Evolutionary conservation across 2,888 invertebrate genomes (phyloP).

Genomic region (Eristalis pertinax): DNA sequence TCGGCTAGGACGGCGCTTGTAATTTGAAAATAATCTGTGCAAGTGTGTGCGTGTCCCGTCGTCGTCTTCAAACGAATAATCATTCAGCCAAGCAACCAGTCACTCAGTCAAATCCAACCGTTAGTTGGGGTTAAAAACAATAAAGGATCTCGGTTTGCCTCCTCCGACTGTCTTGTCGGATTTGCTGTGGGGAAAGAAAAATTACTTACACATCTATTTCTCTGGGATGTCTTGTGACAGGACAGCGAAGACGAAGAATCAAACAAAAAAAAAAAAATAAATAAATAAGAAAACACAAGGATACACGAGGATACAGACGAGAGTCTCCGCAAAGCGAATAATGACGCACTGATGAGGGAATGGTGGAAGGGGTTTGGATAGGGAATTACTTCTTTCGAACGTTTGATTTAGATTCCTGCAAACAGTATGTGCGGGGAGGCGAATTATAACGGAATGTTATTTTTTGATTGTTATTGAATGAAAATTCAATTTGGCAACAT

Average conservation of each 20-base stretch:
- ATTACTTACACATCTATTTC: slow-evolving; percentile 56
- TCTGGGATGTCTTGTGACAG: slow-evolving; percentile 20
- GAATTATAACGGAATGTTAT: slow-evolving; percentile 68
- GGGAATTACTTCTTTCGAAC: slow-evolving; percentile 29
- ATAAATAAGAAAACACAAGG: neutral
- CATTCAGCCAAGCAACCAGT: slow-evolving; percentile 1
- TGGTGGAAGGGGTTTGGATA: neutral
- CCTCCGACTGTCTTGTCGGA: neutral
- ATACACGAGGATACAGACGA: slow-evolving; percentile 8
- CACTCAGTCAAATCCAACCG: slow-evolving; percentile 25
- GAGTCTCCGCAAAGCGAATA: neutral
- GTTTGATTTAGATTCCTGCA: slow-evolving; percentile 33
- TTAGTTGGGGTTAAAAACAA: slow-evolving; percentile 56
- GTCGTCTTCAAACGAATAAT: slow-evolving; percentile 33
- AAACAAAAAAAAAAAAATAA: slow-evolving; percentile 32
- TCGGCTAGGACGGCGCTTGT: slow-evolving; percentile 22
- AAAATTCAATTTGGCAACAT: slow-evolving; percentile 69
- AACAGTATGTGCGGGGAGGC: neutral
- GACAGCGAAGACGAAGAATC: slow-evolving; percentile 21
- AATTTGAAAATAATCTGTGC: slow-evolving; percentile 71
- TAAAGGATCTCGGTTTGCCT: slow-evolving; percentile 45
- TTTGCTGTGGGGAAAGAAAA: slow-evolving; percentile 24
- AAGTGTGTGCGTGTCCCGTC: neutral
- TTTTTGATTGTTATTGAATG: slow-evolving; percentile 70
- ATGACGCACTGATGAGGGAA: neutral